Base-by-base conservation (phyloP, 2,888 invertebrate genomes). In the Cephus pygmeus region DNA sequence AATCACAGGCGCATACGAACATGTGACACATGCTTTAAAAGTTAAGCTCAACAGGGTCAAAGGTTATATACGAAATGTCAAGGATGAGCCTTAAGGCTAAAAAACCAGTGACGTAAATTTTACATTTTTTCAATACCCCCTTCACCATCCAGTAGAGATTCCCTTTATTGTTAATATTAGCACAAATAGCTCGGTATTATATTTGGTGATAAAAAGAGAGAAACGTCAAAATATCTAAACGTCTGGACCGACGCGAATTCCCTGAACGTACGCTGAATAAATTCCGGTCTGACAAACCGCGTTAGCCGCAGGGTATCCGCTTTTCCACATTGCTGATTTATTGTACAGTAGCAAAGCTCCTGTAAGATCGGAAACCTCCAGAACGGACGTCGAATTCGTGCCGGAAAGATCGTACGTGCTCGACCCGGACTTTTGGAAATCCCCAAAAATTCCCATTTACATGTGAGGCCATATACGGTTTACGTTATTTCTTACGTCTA, bases 1-100 rank as follows among this genome's bases (percentile, higher is more conserved):
- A 89, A 89, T 89, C 88, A 88, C 86, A 79, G 80, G 80, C 85
- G 85, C 84, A 86, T 82, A 83, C 84, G 86, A 86, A 87, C 86
- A 87, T 82, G 83, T 82, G 79, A 83, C 83, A 85, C 86, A 87
- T 86, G 88, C 86, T 88, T 86, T 81, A 71, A 74, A 76, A 82
- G 83, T 83, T 82, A 81, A 85, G 82, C 81, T 79, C 71, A 23
- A 23, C 23, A 6, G 56, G 56, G 56, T 56, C 56, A 56, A 56
- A 56, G 56, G 56, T 56, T 56, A 56, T 56, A 56, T 23, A 23
- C 23, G 56, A 15, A 56, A 56, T 56, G 23, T 23, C 56, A 1
- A 6, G 15, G 9, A 56, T 56, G 56, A 56, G 23, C 23, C 56
- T 56, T 56, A 56, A 56, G 56, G 56, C 9, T 56, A 9, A 56